phyloP scores from a whole-genome alignment of 2,888 invertebrate genomes.

The Lepidochrysops patricia region DNA sequence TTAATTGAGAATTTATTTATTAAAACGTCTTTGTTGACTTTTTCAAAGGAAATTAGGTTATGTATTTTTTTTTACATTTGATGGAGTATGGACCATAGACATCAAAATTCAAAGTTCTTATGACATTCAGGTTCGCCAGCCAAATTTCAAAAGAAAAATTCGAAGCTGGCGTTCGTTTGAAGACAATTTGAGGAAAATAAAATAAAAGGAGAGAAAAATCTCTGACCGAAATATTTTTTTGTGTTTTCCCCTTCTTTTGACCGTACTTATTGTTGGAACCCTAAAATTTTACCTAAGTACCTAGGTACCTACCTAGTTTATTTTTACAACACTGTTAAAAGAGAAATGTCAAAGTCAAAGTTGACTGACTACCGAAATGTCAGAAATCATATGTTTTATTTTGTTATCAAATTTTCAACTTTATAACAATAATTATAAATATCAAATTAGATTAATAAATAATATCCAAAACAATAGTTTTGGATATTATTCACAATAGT shows the following conservation, averaged over 20 bases:
- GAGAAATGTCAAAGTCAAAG: not conserved
- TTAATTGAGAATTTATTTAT: not conserved
- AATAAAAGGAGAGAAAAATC: too few species aligned
- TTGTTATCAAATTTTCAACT: not conserved
- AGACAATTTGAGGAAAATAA: too few species aligned
- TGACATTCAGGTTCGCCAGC: not conserved
- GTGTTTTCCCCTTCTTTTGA: too few species aligned
- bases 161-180: too few species aligned
- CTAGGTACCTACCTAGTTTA: too few species aligned
- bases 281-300: too few species aligned
- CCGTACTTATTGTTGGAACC: too few species aligned
- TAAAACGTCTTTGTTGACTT: not conserved
- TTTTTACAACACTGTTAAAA: too few species aligned
- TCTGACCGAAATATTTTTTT: too few species aligned
- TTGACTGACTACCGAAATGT: not conserved
- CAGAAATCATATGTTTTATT: not conserved
- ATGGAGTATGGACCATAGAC: too few species aligned
- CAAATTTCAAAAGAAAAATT: constrained; percentile 32
- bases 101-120: constrained; percentile 9
- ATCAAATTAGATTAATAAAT: not conserved
- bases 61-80: constrained; percentile 19
- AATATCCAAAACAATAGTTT: not conserved
- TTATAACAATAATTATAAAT: not conserved
- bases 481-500: not conserved
- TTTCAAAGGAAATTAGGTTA: constrained; percentile 17